Conservation (phyloP, 2,888 invertebrate species). For the Lasioglossum oenotherae region DNA sequence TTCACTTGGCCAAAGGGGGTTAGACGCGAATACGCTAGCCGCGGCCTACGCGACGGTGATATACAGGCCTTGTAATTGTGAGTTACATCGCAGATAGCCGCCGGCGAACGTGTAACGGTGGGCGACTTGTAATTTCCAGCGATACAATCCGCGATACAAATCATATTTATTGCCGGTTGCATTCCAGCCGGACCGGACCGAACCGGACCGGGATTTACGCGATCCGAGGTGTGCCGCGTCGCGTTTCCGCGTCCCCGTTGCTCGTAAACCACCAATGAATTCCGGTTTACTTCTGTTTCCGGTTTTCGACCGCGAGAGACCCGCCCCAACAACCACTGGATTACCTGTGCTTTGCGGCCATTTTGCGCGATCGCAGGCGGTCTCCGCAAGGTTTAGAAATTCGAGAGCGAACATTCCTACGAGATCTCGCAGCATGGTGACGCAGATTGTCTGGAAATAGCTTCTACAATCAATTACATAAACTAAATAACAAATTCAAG, state of each 20-base stretch:
- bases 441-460: no score
- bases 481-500: no score
- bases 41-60: constrained; percentile 6
- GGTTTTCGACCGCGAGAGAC: constrained; percentile 24
- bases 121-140: constrained; percentile 55
- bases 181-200: constrained; percentile 31
- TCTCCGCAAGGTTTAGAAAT: neutral
- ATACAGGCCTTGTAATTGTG: constrained; percentile 39
- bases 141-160: constrained; percentile 64
- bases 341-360: neutral
- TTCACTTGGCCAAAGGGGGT: constrained; percentile 22
- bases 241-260: constrained; percentile 54
- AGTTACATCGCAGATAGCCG: constrained; percentile 46
- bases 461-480: no score
- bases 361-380: neutral
- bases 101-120: constrained; percentile 31
- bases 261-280: constrained; percentile 61
- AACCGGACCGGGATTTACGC: constrained; percentile 54
- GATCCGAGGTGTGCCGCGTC: constrained; percentile 42
- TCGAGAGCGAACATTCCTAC: neutral
- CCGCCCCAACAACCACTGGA: neutral
- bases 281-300: constrained; percentile 51
- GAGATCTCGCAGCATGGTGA: no score
- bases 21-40: constrained; percentile 20
- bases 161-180: constrained; percentile 63